Conservation (phyloP, 64 coral and sea anemone species). For the Pachyseris speciosa region DNA sequence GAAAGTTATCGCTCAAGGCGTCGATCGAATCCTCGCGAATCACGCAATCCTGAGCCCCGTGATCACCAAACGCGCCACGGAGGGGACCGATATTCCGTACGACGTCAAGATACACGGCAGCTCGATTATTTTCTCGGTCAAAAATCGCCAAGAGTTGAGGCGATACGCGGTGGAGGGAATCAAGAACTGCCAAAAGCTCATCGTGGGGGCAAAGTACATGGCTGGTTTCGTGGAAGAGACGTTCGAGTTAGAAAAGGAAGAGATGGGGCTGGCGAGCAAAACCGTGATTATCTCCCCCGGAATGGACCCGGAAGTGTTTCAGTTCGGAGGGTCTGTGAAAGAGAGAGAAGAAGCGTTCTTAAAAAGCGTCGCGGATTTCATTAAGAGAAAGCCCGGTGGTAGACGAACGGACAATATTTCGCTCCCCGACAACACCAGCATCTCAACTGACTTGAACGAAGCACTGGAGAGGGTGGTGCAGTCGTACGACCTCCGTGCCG, state of each 20-base stretch:
- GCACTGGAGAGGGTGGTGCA: constrained; percentile 46
- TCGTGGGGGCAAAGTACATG: constrained; percentile 88
- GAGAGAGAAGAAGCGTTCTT: constrained; percentile 79
- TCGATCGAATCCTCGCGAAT: constrained; percentile 90
- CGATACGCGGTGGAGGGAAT: constrained; percentile 87
- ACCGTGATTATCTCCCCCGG: constrained; percentile 90
- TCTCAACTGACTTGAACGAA: constrained; percentile 47
- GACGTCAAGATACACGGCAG: constrained; percentile 93
- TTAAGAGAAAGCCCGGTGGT: constrained; percentile 75
- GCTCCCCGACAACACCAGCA: constrained; percentile 11
- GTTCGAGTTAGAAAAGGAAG: constrained; percentile 62
- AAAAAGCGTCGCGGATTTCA: constrained; percentile 68
- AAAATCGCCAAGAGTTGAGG: constrained; percentile 77
- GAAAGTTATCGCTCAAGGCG: constrained; percentile 86
- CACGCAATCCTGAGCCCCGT: constrained; percentile 85
- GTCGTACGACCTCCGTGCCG: constrained; percentile 85
- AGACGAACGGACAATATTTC: constrained; percentile 38
- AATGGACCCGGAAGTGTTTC: constrained; percentile 87
- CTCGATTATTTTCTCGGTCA: constrained; percentile 87
- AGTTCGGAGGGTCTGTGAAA: constrained; percentile 52
- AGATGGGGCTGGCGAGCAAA: constrained; percentile 68
- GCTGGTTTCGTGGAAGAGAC: constrained; percentile 61
- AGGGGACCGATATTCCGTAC: constrained; percentile 61
- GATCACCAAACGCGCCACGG: constrained; percentile 83
- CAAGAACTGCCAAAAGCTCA: constrained; percentile 63